These are phyloP conservation scores for Conomelus anceps DNA, from an alignment of 2,888 invertebrate species.

Conservation along the genomic window DNA sequence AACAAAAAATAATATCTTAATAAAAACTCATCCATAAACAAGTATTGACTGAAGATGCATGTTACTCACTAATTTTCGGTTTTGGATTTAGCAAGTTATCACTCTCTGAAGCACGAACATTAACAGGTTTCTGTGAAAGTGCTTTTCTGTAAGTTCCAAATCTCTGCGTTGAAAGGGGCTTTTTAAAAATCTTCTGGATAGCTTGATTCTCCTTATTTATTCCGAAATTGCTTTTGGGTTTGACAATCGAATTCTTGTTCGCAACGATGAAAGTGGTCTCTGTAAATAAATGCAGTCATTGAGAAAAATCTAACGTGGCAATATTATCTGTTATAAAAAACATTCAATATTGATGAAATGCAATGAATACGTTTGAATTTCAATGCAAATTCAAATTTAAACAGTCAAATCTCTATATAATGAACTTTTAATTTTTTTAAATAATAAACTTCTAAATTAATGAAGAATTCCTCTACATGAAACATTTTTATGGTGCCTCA, in stretches of 20 bases:
- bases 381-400: no score
- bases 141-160: background rate
- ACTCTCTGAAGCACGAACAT: background rate
- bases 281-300: background rate
- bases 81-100: background rate
- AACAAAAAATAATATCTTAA: no score
- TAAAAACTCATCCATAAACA: no score
- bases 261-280: background rate
- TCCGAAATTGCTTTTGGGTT: background rate
- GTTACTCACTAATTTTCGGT: background rate
- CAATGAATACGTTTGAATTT: no score
- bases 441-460: no score
- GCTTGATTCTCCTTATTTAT: background rate
- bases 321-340: background rate
- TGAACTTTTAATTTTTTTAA: no score
- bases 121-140: background rate
- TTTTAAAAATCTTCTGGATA: background rate
- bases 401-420: no score
- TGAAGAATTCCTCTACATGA: no score
- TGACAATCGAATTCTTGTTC: background rate
- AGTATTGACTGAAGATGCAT: no score
- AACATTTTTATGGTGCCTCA: no score
- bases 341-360: no score
- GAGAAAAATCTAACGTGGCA: background rate
- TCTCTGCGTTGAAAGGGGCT: background rate